These are phyloP conservation scores for Euphydryas editha DNA, from an alignment of 2,888 invertebrate genomes.

Conservation along the genomic window DNA sequence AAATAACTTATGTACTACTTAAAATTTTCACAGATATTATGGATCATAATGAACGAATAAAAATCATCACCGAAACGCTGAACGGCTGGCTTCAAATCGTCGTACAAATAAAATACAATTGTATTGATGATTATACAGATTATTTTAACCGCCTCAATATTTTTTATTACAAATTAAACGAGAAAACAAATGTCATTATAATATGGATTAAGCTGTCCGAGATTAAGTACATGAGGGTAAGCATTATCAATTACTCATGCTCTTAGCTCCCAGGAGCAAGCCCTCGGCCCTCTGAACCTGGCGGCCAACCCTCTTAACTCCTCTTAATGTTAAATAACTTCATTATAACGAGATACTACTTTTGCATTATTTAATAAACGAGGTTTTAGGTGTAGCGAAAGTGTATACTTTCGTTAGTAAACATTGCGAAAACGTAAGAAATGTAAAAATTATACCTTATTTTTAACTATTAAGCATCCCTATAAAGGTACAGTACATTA, in stretches of 20 bases:
- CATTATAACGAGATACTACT: slow-evolving; percentile 56
- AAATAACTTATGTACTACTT: too few relatives aligned
- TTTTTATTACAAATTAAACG: neutral
- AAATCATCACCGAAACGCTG: too few relatives aligned
- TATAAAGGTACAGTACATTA: too few relatives aligned
- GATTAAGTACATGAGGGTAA: slow-evolving; percentile 66
- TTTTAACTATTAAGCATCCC: too few relatives aligned
- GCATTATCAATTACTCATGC: slow-evolving; percentile 75
- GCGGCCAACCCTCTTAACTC: slow-evolving; percentile 52
- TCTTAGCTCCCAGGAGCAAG: slow-evolving; percentile 53
- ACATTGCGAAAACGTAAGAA: neutral
- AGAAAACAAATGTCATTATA: slow-evolving; percentile 14
- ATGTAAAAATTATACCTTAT: too few relatives aligned
- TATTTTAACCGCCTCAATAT: neutral
- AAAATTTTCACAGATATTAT: too few relatives aligned
- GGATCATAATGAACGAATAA: too few relatives aligned
- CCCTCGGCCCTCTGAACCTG: slow-evolving; percentile 49
- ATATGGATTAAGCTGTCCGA: slow-evolving; percentile 49
- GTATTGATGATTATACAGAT: too few relatives aligned
- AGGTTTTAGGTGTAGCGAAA: neutral
- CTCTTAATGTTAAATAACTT: slow-evolving; percentile 72
- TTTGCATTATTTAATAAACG: slow-evolving; percentile 31
- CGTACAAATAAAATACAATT: too few relatives aligned
- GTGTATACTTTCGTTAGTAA: neutral
- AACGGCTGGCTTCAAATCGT: too few relatives aligned